Base-by-base conservation (phyloP, 2,888 invertebrate genomes). In the Trissolcus japonicus region DNA sequence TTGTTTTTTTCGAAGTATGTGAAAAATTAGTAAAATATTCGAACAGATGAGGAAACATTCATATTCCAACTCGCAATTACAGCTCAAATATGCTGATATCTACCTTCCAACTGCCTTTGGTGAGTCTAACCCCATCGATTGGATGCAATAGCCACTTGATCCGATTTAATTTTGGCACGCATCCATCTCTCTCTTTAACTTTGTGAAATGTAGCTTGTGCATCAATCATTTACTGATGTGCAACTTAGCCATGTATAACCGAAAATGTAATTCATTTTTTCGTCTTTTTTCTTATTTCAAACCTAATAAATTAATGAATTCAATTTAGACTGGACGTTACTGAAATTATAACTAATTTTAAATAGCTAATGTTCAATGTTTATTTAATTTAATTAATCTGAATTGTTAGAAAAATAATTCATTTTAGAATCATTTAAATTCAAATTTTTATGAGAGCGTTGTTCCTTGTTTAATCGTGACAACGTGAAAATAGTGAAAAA, bases 81-180 rank as follows among this genome's bases (percentile, higher is more conserved):
- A 61, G 59, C 51, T 67, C 67, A 71, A 75, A 78, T 78, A 78
- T 75, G 74, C 74, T 62, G 66, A 71, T 69, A 78, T 74, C n/a
- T 71, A 66, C 50, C 71, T 72, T 68, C 63, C 55, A 65, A 65
- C 68, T 41, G 48, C 65, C 57, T 75, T 71, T 74, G 74, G 62
- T 66, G 71, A 71, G 78, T 74, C 66, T 57, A 78, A 66, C 72
- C 55, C 54, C 25, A 57, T 57, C 59, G 73, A 67, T 65, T 63
- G 73, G 69, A 66, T 63, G 73, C 65, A 51, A 53, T 66, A 69
- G 69, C 48, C 63, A 76, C 76, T 79, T 76, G 68, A 75, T 75
- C 72, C 71, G 56, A 71, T 74, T 75, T 74, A 69, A 78, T 79
- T 78, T 56, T 79, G 79, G 78, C 79, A 73, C 73, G 59, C 66